A percentile compares a stretch with the other conserved stretches of the same genome.
Evolutionary conservation across 2,113 vertebrate species (phyloP).

Genomic region (Rhombomys opimus): DNA sequence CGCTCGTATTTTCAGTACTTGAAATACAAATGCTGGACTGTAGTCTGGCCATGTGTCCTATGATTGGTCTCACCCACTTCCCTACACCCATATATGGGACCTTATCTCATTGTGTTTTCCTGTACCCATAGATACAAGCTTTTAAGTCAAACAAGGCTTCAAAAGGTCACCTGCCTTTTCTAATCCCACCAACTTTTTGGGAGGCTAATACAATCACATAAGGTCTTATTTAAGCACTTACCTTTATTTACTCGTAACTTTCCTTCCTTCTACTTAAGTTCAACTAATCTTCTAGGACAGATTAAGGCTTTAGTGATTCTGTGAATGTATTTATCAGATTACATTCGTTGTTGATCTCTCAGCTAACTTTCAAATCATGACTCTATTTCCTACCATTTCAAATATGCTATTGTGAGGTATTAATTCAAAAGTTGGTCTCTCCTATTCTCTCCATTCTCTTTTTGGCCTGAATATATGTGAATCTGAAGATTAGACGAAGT

Average conservation of each 20-base stretch:
- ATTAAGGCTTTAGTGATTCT: conserved; percentile 14
- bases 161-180: not conserved
- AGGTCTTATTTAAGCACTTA: not conserved
- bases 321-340: not conserved
- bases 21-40: not conserved
- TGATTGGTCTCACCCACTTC: not conserved
- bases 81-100: not conserved
- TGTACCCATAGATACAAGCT: not conserved
- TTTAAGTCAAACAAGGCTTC: not conserved
- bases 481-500: not conserved
- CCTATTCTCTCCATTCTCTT: not conserved
- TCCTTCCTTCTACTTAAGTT: conserved; percentile 25
- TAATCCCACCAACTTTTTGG: not conserved
- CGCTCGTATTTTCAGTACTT: not conserved
- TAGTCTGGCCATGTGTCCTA: not conserved
- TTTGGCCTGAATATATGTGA: not conserved
- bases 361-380: not conserved
- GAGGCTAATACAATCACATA: not conserved
- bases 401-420: not conserved
- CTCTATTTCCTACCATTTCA: not conserved
- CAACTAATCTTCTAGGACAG: not conserved
- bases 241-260: conserved; percentile 39
- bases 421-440: not conserved
- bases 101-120: not conserved
- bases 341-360: not conserved